Percentiles rank a stretch among this genome's conserved stretches.
phyloP scores from a whole-genome alignment of 2,797 vertebrate genomes.

The Choloepus didactylus region DNA sequence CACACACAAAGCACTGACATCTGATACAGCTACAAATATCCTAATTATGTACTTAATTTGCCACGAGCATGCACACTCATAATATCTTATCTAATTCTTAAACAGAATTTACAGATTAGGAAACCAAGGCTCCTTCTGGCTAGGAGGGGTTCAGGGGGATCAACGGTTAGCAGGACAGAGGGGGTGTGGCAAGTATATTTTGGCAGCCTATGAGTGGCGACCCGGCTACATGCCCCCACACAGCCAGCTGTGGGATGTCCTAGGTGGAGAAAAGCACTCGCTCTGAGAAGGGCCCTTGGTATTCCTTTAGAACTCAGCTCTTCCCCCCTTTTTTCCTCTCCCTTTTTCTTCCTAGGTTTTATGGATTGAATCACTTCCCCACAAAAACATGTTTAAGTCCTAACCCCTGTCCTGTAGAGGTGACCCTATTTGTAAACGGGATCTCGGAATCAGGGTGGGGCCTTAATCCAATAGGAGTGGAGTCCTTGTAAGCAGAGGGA shows the following conservation, averaged over 20 bases:
- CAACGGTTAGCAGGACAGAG: background rate
- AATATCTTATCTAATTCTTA: background rate
- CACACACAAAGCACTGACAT: too few relatives aligned
- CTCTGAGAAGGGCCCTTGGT: background rate
- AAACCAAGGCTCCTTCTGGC: background rate
- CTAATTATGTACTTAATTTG: background rate
- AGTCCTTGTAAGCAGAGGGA: too few relatives aligned
- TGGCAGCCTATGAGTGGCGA: background rate
- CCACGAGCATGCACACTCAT: background rate
- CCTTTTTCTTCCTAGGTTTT: too few relatives aligned
- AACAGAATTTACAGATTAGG: background rate
- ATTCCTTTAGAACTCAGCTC: background rate
- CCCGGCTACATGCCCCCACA: rapidly evolving
- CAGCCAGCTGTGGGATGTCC: background rate
- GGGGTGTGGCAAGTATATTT: rapidly evolving
- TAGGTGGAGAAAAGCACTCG: background rate
- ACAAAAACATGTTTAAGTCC: too few relatives aligned
- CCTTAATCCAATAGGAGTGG: too few relatives aligned
- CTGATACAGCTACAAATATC: background rate
- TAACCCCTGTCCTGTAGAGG: too few relatives aligned
- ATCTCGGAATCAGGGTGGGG: too few relatives aligned
- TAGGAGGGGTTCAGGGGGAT: background rate
- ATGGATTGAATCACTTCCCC: too few relatives aligned
- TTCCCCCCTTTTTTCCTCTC: background rate
- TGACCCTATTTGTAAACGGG: too few relatives aligned